These are phyloP conservation scores for Halisarca cf. caerulea DNA, from an alignment of 37 sponge, comb jelly and placozoan species.

Conservation along the genomic window DNA sequence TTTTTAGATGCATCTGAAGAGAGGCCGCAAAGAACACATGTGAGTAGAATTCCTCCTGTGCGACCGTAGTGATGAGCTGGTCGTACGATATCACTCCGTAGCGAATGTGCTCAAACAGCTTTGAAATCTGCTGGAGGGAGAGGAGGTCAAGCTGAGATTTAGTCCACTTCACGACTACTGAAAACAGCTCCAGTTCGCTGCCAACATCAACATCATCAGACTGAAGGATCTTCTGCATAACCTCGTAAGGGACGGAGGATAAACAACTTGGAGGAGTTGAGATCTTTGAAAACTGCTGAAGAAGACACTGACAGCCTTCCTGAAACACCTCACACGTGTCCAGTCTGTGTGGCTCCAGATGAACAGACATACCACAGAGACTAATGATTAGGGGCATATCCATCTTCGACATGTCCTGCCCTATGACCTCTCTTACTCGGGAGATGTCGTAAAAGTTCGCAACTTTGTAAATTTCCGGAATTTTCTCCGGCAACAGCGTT, in stretches of 20 bases:
- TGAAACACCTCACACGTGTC: too few species aligned
- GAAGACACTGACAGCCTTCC: too few species aligned
- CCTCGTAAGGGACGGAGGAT: not conserved
- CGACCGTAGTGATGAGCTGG: not conserved
- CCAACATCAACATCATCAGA: not conserved
- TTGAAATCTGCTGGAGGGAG: not conserved
- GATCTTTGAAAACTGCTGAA: too few species aligned
- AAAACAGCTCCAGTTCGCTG: not conserved
- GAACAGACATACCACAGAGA: too few species aligned
- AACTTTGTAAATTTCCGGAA: not conserved
- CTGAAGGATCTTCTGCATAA: not conserved
- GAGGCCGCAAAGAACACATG: not conserved
- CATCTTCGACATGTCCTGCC: too few species aligned
- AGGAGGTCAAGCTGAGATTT: not conserved
- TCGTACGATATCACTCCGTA: not conserved
- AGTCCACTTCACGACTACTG: not conserved
- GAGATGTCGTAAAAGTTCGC: not conserved
- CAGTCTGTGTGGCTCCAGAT: too few species aligned
- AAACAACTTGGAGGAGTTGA: too few species aligned
- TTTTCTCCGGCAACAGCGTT: not conserved
- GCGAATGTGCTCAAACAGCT: not conserved
- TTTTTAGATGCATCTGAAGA: not conserved
- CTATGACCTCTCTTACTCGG: not conserved
- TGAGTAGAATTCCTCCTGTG: too few species aligned
- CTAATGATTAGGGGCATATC: too few species aligned